Conservation (phyloP, 1,140 invertebrate species). For the Megalopta genalis region DNA sequence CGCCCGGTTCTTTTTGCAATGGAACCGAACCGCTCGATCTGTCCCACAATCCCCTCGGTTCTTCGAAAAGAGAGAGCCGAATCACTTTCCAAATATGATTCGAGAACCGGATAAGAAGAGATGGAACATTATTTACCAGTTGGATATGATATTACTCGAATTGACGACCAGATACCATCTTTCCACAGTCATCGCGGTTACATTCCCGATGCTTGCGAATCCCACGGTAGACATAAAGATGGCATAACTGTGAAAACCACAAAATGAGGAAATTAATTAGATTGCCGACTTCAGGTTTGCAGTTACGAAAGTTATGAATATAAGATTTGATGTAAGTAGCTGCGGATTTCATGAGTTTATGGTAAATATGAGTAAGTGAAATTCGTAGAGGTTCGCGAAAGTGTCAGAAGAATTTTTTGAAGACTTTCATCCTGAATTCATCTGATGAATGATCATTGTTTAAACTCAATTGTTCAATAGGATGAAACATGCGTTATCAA, state of each 20-base stretch:
- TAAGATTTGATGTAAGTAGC: no score
- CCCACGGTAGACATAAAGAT: slow-evolving; percentile 77
- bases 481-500: no score
- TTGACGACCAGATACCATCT: slow-evolving; percentile 83
- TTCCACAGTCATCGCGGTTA: slow-evolving; percentile 85
- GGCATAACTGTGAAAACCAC: slow-evolving; percentile 66
- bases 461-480: no score
- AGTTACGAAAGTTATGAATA: no score
- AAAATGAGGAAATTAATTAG: no score
- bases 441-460: no score
- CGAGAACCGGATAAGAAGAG: background rate
- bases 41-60: background rate
- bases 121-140: slow-evolving; percentile 52
- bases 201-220: slow-evolving; percentile 85
- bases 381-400: no score
- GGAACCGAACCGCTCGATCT: background rate
- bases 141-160: slow-evolving; percentile 76
- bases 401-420: no score
- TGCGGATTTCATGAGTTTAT: no score
- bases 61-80: background rate
- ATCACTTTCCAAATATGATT: background rate
- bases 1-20: background rate
- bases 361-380: no score
- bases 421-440: no score
- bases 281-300: no score